These are phyloP conservation scores for Lethenteron reissneri DNA, from an alignment of 2,113 vertebrate genomes.

Conservation along the genomic window DNA sequence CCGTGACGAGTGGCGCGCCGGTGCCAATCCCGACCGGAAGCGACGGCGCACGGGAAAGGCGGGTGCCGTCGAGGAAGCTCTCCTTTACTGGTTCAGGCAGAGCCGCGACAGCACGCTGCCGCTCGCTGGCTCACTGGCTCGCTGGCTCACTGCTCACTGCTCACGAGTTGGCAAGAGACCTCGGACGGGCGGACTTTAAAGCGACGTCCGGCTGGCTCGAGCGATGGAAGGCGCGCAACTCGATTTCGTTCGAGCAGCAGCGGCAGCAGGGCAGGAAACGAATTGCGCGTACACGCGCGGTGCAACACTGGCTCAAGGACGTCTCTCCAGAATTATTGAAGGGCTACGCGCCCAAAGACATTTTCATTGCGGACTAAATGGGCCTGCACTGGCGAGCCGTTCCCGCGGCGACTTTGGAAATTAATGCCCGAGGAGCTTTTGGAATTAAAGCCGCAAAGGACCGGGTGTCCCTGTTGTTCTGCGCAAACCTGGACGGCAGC, in stretches of 20 bases:
- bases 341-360: not conserved
- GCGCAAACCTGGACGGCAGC: not conserved
- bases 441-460: not conserved
- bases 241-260: slow-evolving; percentile 4
- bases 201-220: slow-evolving; percentile 3
- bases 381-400: not conserved
- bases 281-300: rapidly evolving
- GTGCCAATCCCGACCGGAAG: slow-evolving; percentile 2
- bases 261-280: not conserved
- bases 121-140: slow-evolving; percentile 7
- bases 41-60: slow-evolving; percentile 6
- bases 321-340: not conserved
- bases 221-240: slow-evolving; percentile 9
- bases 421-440: rapidly evolving
- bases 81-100: slow-evolving; percentile 7
- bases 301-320: not conserved
- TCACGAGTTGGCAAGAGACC: slow-evolving; percentile 5
- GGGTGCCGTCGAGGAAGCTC: not conserved
- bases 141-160: slow-evolving; percentile 1
- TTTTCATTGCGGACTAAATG: not conserved
- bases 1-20: slow-evolving; percentile 5
- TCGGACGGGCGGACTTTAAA: not conserved
- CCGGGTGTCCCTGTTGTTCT: slow-evolving; percentile 1
- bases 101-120: not conserved
- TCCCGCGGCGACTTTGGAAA: not conserved